Base-by-base conservation (phyloP, 1,140 invertebrate genomes). In the Physella acuta region DNA sequence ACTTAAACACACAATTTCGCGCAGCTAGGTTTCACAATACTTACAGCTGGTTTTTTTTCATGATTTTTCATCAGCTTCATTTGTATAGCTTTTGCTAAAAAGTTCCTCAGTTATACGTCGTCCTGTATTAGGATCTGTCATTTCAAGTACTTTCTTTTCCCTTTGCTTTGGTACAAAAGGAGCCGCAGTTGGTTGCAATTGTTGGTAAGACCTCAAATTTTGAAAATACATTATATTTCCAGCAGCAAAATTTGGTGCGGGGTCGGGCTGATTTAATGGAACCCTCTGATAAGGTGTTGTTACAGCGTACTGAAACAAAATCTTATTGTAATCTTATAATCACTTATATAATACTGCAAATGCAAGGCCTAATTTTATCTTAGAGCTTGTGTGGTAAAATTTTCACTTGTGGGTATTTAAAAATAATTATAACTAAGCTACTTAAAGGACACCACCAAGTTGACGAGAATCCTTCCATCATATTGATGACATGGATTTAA, bases 281-380 rank as follows among this genome's bases (percentile, higher is more conserved):
- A 61, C 34, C 39, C 34, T 61, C 14, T 44, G 39, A 44, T 44
- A 44, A n/a, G n/a, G n/a, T n/a, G n/a, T n/a, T n/a, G n/a, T n/a
- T n/a, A n/a, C n/a, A n/a, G n/a, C n/a, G n/a, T n/a, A n/a, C n/a
- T n/a, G n/a, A n/a, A n/a, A n/a, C n/a, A n/a, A n/a, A n/a, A n/a
- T n/a, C n/a, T n/a, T n/a, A n/a, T n/a, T n/a, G n/a, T n/a, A n/a
- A n/a, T n/a, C n/a, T n/a, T n/a, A n/a, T n/a, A n/a, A n/a, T n/a
- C n/a, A n/a, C n/a, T n/a, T n/a, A n/a, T n/a, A n/a, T n/a, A n/a
- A n/a, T n/a, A n/a, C n/a, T n/a, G n/a, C n/a, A n/a, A n/a, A n/a
- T n/a, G n/a, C n/a, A n/a, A n/a, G 24, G 33, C 58, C 58, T 60
- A 36, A 60, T 31, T 60, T 60, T 60, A 60, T 60, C 58, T 60